Evolutionary conservation across 2,797 vertebrate species (phyloP), one percentile per base, ranked within the genome.

Genomic region (Pempheris klunzingeri): DNA sequence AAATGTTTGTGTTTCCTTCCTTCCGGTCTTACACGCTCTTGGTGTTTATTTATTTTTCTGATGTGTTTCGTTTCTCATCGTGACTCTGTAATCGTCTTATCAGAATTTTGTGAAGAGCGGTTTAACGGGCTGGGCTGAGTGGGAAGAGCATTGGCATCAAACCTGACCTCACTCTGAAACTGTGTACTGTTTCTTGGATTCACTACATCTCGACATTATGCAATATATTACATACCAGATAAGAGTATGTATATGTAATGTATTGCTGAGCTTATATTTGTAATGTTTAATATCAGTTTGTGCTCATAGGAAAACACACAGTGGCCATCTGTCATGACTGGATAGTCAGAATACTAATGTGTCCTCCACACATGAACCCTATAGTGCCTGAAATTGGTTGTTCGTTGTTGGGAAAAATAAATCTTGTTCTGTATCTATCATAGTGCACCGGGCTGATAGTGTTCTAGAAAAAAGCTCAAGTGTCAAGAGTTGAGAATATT

Each of bases 361-460:
- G 26, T 82, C 65, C 44, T 71, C 58, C 28, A 88, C 74, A 85
- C 65, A 76, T 55, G 15, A 83, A 80, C 84, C 77, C 72, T 85
- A 78, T 83, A 88, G 89, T 91, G 87, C 89, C 88, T 92, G 68
- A 76, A 72, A 74, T 71, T 71, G 69, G 57, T 83, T 79, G 62
- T 12, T 74, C 7, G 18, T 73, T 75, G 50, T 34, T 68, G 4
- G n/a, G n/a, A 41, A 76, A 53, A 65, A 32, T 4, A 22, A 77
- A 71, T 50, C 7, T 14, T 49, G 17, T 43, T 67, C 13, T 64
- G 58, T 58, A n/a, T 53, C 32, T 62, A 59, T 72, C 11, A 10
- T 61, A 57, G 41, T 60, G 44, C 61, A 65, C 50, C 39, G 34
- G 68, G 52, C 47, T 74, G 55, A 74, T 43, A 26, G 58, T 64